Evolutionary conservation across 2,888 invertebrate genomes (phyloP).

Genomic region (Lepidonotus clava): DNA sequence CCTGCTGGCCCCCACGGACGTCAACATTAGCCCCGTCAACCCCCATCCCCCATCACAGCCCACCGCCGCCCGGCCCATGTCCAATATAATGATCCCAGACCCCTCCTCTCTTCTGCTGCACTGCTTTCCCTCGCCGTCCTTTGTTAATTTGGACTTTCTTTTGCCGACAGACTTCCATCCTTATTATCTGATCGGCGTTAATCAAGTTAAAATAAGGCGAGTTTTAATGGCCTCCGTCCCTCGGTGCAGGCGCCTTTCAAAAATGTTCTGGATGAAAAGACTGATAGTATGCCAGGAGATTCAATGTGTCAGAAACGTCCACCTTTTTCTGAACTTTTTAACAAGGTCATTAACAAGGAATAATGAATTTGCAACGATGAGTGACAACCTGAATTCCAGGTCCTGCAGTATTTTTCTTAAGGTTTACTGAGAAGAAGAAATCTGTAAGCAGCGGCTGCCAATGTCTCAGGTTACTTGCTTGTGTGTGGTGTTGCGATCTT

Average conservation of each 20-base stretch:
- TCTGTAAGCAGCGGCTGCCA: too few relatives aligned
- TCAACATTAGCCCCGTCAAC: too few relatives aligned
- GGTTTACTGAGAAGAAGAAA: too few relatives aligned
- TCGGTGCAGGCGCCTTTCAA: neutral
- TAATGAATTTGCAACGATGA: neutral
- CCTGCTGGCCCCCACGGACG: too few relatives aligned
- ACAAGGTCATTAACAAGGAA: neutral
- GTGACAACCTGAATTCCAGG: neutral
- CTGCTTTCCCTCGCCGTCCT: too few relatives aligned
- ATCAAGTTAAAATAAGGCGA: neutral
- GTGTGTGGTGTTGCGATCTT: too few relatives aligned
- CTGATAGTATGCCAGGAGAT: neutral
- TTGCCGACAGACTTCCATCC: neutral
- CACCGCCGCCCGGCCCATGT: too few relatives aligned
- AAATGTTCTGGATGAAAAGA: neutral
- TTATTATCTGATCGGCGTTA: neutral
- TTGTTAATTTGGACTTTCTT: neutral
- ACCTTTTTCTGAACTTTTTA: neutral
- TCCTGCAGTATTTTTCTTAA: neutral
- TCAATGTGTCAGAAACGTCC: neutral
- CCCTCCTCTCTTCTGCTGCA: too few relatives aligned
- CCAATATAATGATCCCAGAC: too few relatives aligned
- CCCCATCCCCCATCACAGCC: too few relatives aligned
- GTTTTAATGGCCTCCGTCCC: slow-evolving; percentile 12
- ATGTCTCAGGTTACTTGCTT: too few relatives aligned